Conservation (phyloP, 2,113 vertebrate species). For the Perccottus glenii region DNA sequence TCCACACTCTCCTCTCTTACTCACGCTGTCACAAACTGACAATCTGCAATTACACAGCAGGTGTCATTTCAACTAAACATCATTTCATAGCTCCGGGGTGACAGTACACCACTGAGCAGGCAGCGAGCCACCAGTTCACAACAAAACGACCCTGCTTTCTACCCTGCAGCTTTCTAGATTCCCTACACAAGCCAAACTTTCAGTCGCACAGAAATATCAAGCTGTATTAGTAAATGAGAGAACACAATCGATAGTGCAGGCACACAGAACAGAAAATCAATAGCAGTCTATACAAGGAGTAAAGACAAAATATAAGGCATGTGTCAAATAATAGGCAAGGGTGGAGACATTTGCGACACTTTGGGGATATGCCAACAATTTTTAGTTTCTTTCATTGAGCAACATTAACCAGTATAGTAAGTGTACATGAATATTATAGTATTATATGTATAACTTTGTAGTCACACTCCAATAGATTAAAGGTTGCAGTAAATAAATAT, state of each 20-base stretch:
- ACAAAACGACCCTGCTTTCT: conserved; percentile 9
- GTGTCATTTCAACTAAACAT: conserved; percentile 58
- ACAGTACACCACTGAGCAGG: conserved; percentile 42
- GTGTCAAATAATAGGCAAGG: not conserved
- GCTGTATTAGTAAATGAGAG: not conserved
- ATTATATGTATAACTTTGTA: too few species aligned
- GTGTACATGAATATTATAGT: too few species aligned
- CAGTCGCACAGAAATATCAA: not conserved
- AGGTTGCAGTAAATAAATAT: too few species aligned
- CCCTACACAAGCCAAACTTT: not conserved
- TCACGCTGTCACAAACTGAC: conserved; percentile 64
- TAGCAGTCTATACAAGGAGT: not conserved
- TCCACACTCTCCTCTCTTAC: conserved; percentile 2
- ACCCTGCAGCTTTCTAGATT: not conserved
- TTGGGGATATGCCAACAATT: not conserved
- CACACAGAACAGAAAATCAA: not conserved
- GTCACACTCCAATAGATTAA: too few species aligned
- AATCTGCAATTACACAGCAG: conserved; percentile 70
- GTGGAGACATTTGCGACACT: conserved; percentile 2
- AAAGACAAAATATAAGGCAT: not conserved
- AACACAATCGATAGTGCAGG: too few species aligned
- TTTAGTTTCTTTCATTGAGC: not conserved
- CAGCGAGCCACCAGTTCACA: conserved; percentile 17
- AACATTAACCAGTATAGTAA: not conserved
- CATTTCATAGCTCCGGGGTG: conserved; percentile 50